phyloP scores from a whole-genome alignment of 2,888 invertebrate species.

The Phasia obesa region DNA sequence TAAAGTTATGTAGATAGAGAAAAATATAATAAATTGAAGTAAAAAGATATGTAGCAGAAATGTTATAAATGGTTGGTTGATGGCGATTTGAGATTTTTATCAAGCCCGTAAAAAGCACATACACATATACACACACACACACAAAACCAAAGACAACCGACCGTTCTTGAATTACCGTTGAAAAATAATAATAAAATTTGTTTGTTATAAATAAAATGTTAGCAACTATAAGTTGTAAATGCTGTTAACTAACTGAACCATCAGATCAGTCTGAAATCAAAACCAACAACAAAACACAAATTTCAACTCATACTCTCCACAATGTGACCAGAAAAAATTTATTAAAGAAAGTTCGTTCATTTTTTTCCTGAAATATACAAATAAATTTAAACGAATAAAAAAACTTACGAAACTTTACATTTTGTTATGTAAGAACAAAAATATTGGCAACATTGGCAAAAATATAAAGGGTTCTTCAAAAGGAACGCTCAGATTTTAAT shows the following conservation, averaged over 20 bases:
- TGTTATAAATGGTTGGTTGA: neutral
- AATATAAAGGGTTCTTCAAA: neutral
- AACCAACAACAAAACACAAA: neutral
- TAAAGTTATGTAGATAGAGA: neutral
- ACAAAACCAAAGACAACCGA: neutral
- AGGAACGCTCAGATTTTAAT: neutral
- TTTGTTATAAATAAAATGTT: neutral
- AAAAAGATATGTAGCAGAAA: neutral
- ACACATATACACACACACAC: neutral
- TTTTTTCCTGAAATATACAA: neutral
- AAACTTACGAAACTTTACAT: no score
- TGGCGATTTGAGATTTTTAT: constrained; percentile 14
- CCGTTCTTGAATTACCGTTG: constrained; percentile 11
- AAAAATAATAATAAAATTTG: constrained; percentile 2
- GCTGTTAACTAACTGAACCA: constrained; percentile 9
- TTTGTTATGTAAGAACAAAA: neutral
- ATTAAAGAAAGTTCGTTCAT: neutral
- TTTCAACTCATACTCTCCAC: neutral
- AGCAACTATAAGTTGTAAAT: constrained; percentile 2
- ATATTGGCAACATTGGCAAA: neutral
- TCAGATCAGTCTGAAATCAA: constrained; percentile 16
- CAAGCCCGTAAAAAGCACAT: neutral
- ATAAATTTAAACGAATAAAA: neutral
- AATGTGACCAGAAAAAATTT: constrained; percentile 1
- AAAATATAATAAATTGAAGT: neutral